A percentile compares a stretch with the other conserved stretches of the same genome.
Evolutionary conservation across 2,888 invertebrate species (phyloP).

Genomic region (Parnassius mnemosyne): DNA sequence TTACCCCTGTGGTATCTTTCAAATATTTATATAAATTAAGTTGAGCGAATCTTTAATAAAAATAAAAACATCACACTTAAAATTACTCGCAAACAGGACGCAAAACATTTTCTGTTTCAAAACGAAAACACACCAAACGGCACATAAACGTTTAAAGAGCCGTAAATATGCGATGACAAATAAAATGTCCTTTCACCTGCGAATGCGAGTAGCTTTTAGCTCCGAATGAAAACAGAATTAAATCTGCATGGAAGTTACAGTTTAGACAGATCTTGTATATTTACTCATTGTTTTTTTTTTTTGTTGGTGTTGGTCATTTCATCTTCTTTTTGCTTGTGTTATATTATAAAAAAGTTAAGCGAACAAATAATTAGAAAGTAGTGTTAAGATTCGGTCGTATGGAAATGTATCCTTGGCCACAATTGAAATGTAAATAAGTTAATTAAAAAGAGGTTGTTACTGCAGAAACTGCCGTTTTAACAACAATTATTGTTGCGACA

Average conservation of each 20-base stretch:
- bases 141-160: slow-evolving; percentile 64
- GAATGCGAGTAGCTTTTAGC: slow-evolving; percentile 39
- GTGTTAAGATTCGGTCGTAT: not conserved
- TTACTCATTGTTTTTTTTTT: slow-evolving; percentile 4
- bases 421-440: slow-evolving; percentile 5
- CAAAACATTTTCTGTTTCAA: slow-evolving; percentile 49
- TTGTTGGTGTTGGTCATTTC: slow-evolving; percentile 11
- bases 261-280: slow-evolving; percentile 21
- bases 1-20: not conserved
- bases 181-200: slow-evolving; percentile 67
- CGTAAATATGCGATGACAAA: slow-evolving; percentile 64
- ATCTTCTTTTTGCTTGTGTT: not conserved
- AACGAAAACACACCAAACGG: slow-evolving; percentile 60
- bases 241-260: slow-evolving; percentile 24
- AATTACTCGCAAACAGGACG: slow-evolving; percentile 46
- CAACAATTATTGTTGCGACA: slow-evolving; percentile 10
- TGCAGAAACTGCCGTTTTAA: not conserved
- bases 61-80: slow-evolving; percentile 33
- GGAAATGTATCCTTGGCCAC: slow-evolving; percentile 1
- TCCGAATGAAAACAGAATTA: slow-evolving; percentile 32
- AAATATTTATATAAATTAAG: not conserved
- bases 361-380: not conserved
- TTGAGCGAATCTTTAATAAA: not conserved
- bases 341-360: slow-evolving; percentile 2
- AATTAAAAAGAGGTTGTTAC: slow-evolving; percentile 9